Conservation (phyloP, 2,888 invertebrate genomes). For the Melanotus villosus region DNA sequence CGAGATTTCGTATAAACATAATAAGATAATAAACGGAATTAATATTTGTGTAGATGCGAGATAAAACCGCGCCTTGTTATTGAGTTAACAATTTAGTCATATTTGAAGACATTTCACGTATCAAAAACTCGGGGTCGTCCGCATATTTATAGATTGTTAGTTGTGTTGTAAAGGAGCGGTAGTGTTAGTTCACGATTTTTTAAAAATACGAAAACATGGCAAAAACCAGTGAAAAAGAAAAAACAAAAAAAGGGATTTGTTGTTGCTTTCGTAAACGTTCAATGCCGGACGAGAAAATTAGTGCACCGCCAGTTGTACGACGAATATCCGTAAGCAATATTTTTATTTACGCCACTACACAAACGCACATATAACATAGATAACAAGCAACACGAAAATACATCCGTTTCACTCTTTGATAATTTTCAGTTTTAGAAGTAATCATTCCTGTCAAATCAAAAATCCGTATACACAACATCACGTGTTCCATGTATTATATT, state of each 20-base stretch:
- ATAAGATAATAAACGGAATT: neutral
- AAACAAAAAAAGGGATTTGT: constrained; percentile 22
- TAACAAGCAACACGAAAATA: neutral
- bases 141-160: constrained; percentile 34
- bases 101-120: constrained; percentile 16
- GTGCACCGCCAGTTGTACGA: neutral
- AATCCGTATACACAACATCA: constrained; percentile 15
- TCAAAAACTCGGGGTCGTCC: constrained; percentile 23
- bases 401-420: neutral
- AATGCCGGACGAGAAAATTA: constrained; percentile 24
- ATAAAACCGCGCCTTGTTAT: constrained; percentile 10
- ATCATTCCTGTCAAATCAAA: constrained; percentile 37
- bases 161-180: constrained; percentile 26
- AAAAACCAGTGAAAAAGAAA: constrained; percentile 21
- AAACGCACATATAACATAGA: neutral
- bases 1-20: neutral
- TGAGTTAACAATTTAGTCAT: neutral
- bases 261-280: constrained; percentile 37
- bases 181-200: constrained; percentile 12
- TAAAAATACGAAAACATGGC: constrained; percentile 23
- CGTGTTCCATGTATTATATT: constrained; percentile 4
- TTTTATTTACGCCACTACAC: neutral
- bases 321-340: constrained; percentile 7
- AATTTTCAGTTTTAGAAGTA: neutral
- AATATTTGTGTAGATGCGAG: constrained; percentile 2